A percentile compares a stretch with the other conserved stretches of the same genome.
Evolutionary conservation across 2,113 vertebrate genomes (phyloP).

Genomic region (Apistogramma diplotaenia): DNA sequence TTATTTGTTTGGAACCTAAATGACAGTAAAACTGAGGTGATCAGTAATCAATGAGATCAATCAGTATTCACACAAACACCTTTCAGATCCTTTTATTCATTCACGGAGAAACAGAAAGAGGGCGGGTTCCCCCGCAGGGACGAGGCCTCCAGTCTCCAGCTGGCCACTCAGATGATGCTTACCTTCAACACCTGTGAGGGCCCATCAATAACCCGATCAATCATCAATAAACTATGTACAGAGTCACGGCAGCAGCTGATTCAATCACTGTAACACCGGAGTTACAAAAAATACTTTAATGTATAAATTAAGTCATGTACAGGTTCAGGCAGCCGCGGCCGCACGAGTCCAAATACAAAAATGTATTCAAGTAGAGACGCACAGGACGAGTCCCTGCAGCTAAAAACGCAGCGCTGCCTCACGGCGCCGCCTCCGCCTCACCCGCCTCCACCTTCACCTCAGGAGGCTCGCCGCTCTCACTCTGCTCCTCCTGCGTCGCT

Average conservation of each 20-base stretch:
- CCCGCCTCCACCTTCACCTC: conserved; percentile 41
- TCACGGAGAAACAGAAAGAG: conserved; percentile 33
- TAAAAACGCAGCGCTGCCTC: neutral
- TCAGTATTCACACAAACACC: conserved; percentile 66
- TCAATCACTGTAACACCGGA: conserved; percentile 90
- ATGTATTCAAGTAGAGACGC: conserved; percentile 87
- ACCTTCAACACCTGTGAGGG: conserved; percentile 59
- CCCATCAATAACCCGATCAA: neutral
- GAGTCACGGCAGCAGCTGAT: conserved; percentile 10
- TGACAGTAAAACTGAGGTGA: conserved; percentile 29
- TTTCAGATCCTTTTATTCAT: conserved; percentile 68
- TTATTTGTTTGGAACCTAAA: conserved; percentile 49
- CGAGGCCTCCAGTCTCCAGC: neutral
- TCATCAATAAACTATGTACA: conserved; percentile 9
- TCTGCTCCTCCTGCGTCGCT: conserved; percentile 85
- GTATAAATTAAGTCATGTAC: conserved; percentile 92
- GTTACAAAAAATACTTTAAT: conserved; percentile 99
- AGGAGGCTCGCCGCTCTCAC: conserved; percentile 45
- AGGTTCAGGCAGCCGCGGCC: conserved; percentile 78
- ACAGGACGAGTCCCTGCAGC: neutral
- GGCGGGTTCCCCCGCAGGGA: neutral
- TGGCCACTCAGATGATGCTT: conserved; percentile 47
- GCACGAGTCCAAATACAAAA: conserved; percentile 96
- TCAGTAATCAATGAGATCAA: conserved; percentile 1
- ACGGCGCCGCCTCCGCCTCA: neutral